phyloP scores from a whole-genome alignment of 2,797 vertebrate species.

The Gymnodraco acuticeps region DNA sequence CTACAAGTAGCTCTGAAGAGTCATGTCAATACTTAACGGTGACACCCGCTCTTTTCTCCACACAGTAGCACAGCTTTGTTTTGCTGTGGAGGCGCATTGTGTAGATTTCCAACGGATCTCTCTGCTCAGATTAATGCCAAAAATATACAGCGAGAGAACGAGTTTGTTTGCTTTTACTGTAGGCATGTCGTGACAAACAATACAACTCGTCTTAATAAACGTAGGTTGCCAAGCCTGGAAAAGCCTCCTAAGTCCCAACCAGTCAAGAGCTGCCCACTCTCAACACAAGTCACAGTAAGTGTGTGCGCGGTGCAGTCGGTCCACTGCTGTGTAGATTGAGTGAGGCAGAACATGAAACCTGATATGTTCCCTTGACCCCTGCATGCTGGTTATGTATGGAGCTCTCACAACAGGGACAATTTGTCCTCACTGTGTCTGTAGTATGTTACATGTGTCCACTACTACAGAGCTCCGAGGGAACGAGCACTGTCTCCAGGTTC shows the following conservation, averaged over 20 bases:
- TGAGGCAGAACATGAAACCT: slow-evolving; percentile 28
- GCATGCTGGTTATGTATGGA: not conserved
- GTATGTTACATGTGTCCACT: not conserved
- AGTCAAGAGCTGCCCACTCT: not conserved
- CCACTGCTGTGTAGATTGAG: slow-evolving; percentile 23
- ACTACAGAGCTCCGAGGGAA: not conserved
- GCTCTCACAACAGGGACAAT: not conserved
- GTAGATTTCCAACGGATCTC: slow-evolving; percentile 35
- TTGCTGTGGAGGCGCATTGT: slow-evolving; percentile 41
- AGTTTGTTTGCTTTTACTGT: slow-evolving; percentile 2
- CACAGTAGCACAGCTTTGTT: slow-evolving; percentile 27
- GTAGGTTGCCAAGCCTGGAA: not conserved
- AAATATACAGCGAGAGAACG: slow-evolving; percentile 46
- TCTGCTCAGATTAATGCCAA: slow-evolving; percentile 45
- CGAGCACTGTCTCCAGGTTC: not conserved
- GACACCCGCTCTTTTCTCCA: slow-evolving; percentile 17
- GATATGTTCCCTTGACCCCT: slow-evolving; percentile 25
- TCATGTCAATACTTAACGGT: slow-evolving; percentile 5
- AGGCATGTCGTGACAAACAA: not conserved
- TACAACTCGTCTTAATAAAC: not conserved
- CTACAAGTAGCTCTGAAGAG: slow-evolving; percentile 8
- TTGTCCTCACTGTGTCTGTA: slow-evolving; percentile 1
- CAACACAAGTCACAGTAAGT: not conserved
- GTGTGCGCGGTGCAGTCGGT: not conserved
- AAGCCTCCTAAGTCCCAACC: not conserved